Base-by-base conservation (phyloP, 2,113 vertebrate genomes). In the Neomonachus schauinslandi region DNA sequence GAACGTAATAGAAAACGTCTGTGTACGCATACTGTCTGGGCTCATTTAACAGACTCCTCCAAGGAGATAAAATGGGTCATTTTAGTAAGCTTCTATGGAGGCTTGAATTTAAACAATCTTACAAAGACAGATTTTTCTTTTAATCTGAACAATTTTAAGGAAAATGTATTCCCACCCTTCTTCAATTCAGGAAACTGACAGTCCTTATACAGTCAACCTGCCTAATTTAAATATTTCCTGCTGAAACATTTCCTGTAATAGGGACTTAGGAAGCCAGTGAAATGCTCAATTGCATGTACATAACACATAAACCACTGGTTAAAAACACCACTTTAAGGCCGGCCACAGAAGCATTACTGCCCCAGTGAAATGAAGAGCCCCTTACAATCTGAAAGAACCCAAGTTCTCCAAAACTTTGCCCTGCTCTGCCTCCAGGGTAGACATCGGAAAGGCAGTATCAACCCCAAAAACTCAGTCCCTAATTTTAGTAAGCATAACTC, bases 31-130 rank as follows among this genome's bases (percentile, higher is more conserved):
- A 63, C 71, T 71, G 21, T 59, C 80, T 85, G 22, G 57, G 7
- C 46, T 84, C 87, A 53, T 53, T 88, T 88, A 21, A 82, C 55
- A 96, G 91, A 31, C 79, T 96, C 51, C 57, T 96, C 82, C 95
- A 93, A 63, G 22, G 33, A 89, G 65, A 79, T 31, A 59, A 95
- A 80, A 87, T 69, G 31, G 51, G 8, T 92, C 92, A 61, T 65
- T 76, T 51, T 46, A 46, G 46, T 46, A 46, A 46, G 4, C 63
- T 74, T 93, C 84, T 33, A 16, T 1, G 24, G 59, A 92, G 67
- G 49, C 39, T 36, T 76, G 51, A 83, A 74, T 19, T 83, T 74
- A 91, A 96, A 83, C 31, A 39, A 61, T 12, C 55, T 51, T 57
- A 42, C 22, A 39, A 77, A 83, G 80, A 74, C 33, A 53, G 57